A percentile compares a stretch with the other conserved stretches of the same genome.
Evolutionary conservation across 2,888 invertebrate genomes (phyloP).

Genomic region (Synergus itoensis): DNA sequence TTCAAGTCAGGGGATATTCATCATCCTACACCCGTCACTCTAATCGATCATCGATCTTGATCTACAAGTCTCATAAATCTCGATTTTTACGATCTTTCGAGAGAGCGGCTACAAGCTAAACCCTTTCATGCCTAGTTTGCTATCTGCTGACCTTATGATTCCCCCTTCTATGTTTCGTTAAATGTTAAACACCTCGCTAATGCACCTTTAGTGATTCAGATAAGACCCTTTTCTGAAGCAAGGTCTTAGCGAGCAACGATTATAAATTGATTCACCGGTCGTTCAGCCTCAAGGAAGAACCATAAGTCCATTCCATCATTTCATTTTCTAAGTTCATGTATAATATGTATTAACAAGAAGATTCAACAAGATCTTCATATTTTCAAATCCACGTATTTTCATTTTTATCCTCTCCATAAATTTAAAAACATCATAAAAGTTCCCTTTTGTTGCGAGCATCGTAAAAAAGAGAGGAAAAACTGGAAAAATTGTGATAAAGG

Average conservation of each 20-base stretch:
- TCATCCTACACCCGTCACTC: constrained; percentile 53
- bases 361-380: background rate
- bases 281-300: background rate
- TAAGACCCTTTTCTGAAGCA: constrained; percentile 40
- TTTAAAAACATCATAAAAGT: background rate
- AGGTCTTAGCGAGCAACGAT: constrained; percentile 28
- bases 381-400: background rate
- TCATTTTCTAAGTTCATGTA: too few relatives aligned
- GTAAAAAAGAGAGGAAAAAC: background rate
- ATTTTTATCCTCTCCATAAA: background rate
- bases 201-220: constrained; percentile 38
- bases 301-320: background rate
- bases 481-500: background rate
- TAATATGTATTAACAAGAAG: background rate
- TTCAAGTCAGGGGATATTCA: constrained; percentile 51
- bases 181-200: constrained; percentile 40
- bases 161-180: constrained; percentile 36
- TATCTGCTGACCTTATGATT: constrained; percentile 49
- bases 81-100: constrained; percentile 56
- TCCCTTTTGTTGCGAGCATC: background rate
- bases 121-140: constrained; percentile 44
- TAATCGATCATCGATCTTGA: constrained; percentile 59
- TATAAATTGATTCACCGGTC: constrained; percentile 13
- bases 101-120: constrained; percentile 44
- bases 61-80: constrained; percentile 55